Percentiles rank a stretch among this genome's conserved stretches.
Evolutionary conservation across 2,113 vertebrate genomes (phyloP).

Genomic region (Lepisosteus osseus): DNA sequence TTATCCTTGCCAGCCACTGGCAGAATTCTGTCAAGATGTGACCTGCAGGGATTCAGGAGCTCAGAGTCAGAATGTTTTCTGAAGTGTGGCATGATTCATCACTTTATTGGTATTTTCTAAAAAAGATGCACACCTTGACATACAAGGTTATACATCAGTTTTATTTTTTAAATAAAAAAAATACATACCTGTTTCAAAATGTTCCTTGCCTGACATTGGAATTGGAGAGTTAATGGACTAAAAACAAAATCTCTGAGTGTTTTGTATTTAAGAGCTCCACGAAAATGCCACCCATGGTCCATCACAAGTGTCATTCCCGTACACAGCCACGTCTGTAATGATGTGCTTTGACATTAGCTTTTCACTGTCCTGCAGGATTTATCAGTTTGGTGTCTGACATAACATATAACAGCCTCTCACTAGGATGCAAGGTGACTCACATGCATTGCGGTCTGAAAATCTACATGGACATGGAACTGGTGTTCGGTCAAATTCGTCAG

Average conservation of each 20-base stretch:
- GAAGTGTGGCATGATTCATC: not conserved
- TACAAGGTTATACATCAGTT: not conserved
- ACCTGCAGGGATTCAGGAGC: not conserved
- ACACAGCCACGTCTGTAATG: not conserved
- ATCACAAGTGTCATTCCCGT: not conserved
- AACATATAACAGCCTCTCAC: not conserved
- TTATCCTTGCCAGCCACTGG: too few relatives aligned
- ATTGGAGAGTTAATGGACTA: too few relatives aligned
- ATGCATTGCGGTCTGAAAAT: not conserved
- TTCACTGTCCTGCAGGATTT: not conserved
- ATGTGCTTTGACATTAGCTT: not conserved
- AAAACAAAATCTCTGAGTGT: too few relatives aligned
- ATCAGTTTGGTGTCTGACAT: not conserved
- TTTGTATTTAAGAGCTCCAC: not conserved
- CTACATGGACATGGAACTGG: slow-evolving; percentile 18
- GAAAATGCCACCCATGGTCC: not conserved
- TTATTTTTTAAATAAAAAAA: not conserved
- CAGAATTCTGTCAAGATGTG: too few relatives aligned
- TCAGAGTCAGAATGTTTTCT: not conserved
- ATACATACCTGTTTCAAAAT: too few relatives aligned
- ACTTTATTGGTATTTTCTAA: not conserved
- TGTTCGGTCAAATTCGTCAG: slow-evolving; percentile 21
- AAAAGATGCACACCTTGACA: not conserved
- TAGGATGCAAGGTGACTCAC: not conserved
- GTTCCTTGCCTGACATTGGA: too few relatives aligned